Percentiles rank a stretch among this genome's conserved stretches.
Conservation (phyloP, 2,797 vertebrate species). For the Typhlichthys subterraneus region DNA sequence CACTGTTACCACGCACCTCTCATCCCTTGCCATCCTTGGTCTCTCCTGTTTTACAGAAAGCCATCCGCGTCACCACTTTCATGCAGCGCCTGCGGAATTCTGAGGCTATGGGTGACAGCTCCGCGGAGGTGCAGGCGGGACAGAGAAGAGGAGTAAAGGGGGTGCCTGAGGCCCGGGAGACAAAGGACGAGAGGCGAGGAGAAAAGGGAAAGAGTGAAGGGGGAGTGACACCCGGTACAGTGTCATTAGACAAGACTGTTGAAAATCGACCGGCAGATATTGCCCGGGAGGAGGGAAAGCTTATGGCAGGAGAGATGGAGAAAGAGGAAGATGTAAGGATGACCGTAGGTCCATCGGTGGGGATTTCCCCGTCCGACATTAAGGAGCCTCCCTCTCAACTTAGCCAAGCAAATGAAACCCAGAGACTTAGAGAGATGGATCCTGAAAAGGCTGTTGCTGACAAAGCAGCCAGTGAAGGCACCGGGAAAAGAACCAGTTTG, state of each 20-base stretch:
- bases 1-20: neutral
- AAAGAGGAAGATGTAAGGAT: constrained; percentile 46
- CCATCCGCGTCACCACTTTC: constrained; percentile 87
- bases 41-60: constrained; percentile 77
- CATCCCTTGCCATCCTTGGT: neutral
- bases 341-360: constrained; percentile 50
- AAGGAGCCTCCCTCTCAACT: constrained; percentile 47
- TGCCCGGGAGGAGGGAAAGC: constrained; percentile 49
- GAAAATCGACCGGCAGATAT: constrained; percentile 61
- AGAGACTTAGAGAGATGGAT: constrained; percentile 48
- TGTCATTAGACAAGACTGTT: constrained; percentile 78
- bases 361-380: constrained; percentile 57
- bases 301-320: constrained; percentile 24
- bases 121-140: constrained; percentile 52
- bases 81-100: constrained; percentile 86
- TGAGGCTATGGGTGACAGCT: constrained; percentile 70
- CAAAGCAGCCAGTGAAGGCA: constrained; percentile 50
- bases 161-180: constrained; percentile 55
- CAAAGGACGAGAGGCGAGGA: constrained; percentile 58
- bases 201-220: constrained; percentile 63
- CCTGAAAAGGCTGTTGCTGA: constrained; percentile 42
- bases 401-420: constrained; percentile 38
- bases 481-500: constrained; percentile 61
- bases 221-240: constrained; percentile 69
- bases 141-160: constrained; percentile 50